A percentile compares a stretch with the other conserved stretches of the same genome.
phyloP scores from a whole-genome alignment of 2,797 vertebrate species.

The Muscicapa comitata region DNA sequence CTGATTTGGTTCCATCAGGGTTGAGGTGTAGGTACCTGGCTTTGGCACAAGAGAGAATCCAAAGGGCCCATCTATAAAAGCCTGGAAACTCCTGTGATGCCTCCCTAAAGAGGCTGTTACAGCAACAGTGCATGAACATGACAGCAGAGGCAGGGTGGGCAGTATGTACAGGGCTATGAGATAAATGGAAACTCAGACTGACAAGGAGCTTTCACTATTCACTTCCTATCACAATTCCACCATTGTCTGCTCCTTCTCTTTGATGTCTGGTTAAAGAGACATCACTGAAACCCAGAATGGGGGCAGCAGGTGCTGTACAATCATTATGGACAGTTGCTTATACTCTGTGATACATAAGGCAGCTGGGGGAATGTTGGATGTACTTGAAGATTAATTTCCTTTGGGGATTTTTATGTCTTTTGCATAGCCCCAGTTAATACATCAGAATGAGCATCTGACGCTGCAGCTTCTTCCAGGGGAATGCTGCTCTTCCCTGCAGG shows the following conservation, averaged over 20 bases:
- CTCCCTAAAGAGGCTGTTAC: background rate
- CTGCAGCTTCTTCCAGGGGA: background rate
- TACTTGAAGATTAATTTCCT: conserved; percentile 53
- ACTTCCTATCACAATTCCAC: conserved; percentile 55
- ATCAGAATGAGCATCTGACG: background rate
- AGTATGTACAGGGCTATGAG: background rate
- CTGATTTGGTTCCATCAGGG: background rate
- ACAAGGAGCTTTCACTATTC: conserved; percentile 54
- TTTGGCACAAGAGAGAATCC: background rate
- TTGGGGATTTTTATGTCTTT: conserved; percentile 33
- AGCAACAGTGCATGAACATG: background rate
- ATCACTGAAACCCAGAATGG: conserved; percentile 42
- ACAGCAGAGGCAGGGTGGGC: background rate
- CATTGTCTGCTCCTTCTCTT: conserved; percentile 58
- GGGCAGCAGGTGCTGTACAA: conserved; percentile 35
- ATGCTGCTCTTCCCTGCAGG: background rate
- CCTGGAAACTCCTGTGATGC: background rate
- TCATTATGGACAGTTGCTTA: conserved; percentile 30
- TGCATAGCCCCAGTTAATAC: background rate
- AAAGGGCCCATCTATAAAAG: background rate
- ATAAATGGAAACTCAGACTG: conserved; percentile 43
- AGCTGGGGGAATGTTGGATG: conserved; percentile 34
- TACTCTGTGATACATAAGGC: conserved; percentile 3
- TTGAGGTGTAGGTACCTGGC: background rate
- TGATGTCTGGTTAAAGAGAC: conserved; percentile 54